Conservation (phyloP, 2,888 invertebrate genomes). For the Augochlorella aurata region DNA sequence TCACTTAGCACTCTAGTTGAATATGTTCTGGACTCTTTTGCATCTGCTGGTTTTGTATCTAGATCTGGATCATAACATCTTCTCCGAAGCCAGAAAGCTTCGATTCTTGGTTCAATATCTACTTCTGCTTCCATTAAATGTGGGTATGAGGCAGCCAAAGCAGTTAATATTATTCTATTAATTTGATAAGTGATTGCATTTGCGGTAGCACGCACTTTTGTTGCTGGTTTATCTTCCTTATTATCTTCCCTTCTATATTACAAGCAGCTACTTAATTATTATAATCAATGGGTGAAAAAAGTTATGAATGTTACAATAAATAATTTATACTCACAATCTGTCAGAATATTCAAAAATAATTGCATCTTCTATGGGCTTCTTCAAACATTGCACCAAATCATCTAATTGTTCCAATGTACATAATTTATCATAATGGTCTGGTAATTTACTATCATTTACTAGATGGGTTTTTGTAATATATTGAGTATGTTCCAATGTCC, state of each 20-base stretch:
- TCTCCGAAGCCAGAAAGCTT: constrained; percentile 93
- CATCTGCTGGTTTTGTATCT: constrained; percentile 52
- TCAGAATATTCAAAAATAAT: constrained; percentile 85
- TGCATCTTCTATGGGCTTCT: constrained; percentile 85
- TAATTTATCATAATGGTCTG: constrained; percentile 83
- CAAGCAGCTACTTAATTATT: not conserved
- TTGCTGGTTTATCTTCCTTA: not conserved
- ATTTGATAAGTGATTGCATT: constrained; percentile 86
- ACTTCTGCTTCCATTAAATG: constrained; percentile 87
- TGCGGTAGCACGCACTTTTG: constrained; percentile 72
- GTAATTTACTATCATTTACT: constrained; percentile 84
- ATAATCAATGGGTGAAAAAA: not conserved
- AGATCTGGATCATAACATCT: constrained; percentile 85
- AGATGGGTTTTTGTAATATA: constrained; percentile 91
- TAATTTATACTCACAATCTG: constrained; percentile 83
- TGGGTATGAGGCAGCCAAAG: constrained; percentile 84
- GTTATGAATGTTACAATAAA: not conserved
- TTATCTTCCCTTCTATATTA: constrained; percentile 71
- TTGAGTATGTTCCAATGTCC: constrained; percentile 87
- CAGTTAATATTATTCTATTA: constrained; percentile 86
- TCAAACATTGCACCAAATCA: constrained; percentile 83
- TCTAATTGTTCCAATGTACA: constrained; percentile 81
- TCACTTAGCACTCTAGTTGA: constrained; percentile 83
- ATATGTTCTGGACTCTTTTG: constrained; percentile 80
- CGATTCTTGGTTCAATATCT: constrained; percentile 90